A percentile compares a stretch with the other conserved stretches of the same genome.
These are phyloP conservation scores for Muschampia plurimacula DNA, from an alignment of 2,888 invertebrate species.

Conservation along the genomic window DNA sequence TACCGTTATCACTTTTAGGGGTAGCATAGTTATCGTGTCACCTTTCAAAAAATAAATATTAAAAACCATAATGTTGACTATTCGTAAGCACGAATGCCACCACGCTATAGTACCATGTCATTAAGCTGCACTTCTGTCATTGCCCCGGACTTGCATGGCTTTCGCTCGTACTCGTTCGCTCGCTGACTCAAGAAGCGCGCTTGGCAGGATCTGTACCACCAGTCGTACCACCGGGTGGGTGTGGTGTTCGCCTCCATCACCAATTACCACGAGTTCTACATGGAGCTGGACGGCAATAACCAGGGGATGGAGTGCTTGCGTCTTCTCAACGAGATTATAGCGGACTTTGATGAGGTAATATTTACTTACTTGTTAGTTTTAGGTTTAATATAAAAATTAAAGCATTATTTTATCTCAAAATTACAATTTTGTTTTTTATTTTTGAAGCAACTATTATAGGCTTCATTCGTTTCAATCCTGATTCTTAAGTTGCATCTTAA, in stretches of 20 bases:
- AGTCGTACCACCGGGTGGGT: conserved; percentile 95
- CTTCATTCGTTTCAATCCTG: too few species aligned
- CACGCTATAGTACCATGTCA: conserved; percentile 30
- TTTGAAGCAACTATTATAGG: too few species aligned
- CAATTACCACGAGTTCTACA: conserved; percentile 98
- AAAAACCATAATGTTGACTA: not conserved
- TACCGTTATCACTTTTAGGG: not conserved
- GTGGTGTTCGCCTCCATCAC: conserved; percentile 97
- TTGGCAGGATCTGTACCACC: conserved; percentile 94
- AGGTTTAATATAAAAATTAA: too few species aligned
- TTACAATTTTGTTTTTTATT: too few species aligned
- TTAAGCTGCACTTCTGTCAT: conserved; percentile 49
- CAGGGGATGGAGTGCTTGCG: conserved; percentile 99
- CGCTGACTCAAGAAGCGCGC: conserved; percentile 52
- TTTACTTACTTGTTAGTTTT: not conserved
- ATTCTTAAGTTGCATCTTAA: too few species aligned
- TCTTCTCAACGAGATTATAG: conserved; percentile 98
- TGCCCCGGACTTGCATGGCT: conserved; percentile 55
- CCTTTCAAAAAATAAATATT: not conserved
- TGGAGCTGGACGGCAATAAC: conserved; percentile 98
- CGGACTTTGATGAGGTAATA: conserved; percentile 96
- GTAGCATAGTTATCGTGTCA: not conserved
- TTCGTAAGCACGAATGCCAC: conserved; percentile 19
- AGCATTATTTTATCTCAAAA: too few species aligned
- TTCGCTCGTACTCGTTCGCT: conserved; percentile 51